phyloP scores from a whole-genome alignment of 2,797 vertebrate genomes.

The Erpetoichthys calabaricus region DNA sequence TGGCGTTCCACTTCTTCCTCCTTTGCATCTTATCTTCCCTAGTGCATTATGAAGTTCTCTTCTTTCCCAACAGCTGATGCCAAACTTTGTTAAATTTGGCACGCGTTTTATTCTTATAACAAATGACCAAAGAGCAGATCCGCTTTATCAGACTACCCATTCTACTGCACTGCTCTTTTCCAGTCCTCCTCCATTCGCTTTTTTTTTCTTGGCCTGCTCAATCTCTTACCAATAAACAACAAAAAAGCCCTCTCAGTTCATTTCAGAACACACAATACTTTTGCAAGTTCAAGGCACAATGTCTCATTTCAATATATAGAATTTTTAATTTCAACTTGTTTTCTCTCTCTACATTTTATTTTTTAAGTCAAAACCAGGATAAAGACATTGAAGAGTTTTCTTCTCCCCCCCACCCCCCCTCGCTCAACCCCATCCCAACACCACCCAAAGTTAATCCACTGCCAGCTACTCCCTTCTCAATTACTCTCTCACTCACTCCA shows the following conservation, averaged over 20 bases:
- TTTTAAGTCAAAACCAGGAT: conserved; percentile 23
- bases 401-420: conserved; percentile 17
- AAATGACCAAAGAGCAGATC: not conserved
- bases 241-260: conserved; percentile 24
- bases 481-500: conserved; percentile 34
- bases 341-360: not conserved
- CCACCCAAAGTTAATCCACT: not conserved
- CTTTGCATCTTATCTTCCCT: too few relatives aligned
- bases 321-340: conserved; percentile 7
- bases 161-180: conserved; percentile 1
- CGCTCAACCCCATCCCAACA: not conserved
- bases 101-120: conserved; percentile 15
- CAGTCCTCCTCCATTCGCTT: conserved; percentile 1
- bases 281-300: conserved; percentile 71
- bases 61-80: conserved; percentile 45
- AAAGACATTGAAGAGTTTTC: conserved; percentile 11
- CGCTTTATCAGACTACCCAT: not conserved
- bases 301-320: conserved; percentile 37
- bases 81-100: conserved; percentile 32
- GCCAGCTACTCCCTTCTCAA: not conserved
- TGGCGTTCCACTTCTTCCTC: conserved; percentile 14
- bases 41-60: too few relatives aligned
- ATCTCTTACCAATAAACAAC: conserved; percentile 5
- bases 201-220: not conserved
- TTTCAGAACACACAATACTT: conserved; percentile 15